phyloP scores from a whole-genome alignment of 2,797 vertebrate species.

The Malacoraja senta region DNA sequence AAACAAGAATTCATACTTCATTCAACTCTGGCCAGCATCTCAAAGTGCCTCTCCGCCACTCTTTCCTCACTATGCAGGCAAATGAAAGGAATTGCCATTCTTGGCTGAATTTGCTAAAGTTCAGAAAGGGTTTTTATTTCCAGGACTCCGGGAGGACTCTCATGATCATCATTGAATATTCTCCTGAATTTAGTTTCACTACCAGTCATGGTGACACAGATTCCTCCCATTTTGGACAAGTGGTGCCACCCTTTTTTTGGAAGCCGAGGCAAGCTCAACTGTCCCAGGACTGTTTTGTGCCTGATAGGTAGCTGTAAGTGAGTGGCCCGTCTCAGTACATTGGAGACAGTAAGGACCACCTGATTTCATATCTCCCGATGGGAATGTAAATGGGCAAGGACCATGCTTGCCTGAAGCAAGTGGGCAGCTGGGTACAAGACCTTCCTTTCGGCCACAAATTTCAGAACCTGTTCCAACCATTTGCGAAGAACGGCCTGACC shows the following conservation, averaged over 20 bases:
- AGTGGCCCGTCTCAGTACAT: neutral
- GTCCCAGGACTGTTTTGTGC: neutral
- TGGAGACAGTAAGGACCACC: neutral
- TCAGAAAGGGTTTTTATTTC: neutral
- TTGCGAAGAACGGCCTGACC: neutral
- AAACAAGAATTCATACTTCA: neutral
- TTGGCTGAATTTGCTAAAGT: neutral
- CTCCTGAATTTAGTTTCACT: neutral
- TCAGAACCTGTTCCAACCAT: neutral
- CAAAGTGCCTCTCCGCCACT: neutral
- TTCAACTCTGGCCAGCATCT: neutral
- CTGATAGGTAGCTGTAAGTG: neutral
- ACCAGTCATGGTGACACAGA: neutral
- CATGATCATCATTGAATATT: neutral
- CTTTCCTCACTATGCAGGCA: too few species aligned
- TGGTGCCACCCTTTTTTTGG: neutral
- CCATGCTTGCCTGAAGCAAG: neutral
- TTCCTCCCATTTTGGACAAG: neutral
- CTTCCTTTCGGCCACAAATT: neutral
- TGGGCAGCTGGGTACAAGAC: neutral
- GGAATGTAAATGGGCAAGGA: neutral
- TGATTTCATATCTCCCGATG: neutral
- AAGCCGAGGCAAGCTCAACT: neutral
- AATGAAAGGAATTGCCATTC: neutral
- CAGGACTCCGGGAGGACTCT: neutral